phyloP scores from a whole-genome alignment of 2,888 invertebrate genomes.

The Agrochola lota region DNA sequence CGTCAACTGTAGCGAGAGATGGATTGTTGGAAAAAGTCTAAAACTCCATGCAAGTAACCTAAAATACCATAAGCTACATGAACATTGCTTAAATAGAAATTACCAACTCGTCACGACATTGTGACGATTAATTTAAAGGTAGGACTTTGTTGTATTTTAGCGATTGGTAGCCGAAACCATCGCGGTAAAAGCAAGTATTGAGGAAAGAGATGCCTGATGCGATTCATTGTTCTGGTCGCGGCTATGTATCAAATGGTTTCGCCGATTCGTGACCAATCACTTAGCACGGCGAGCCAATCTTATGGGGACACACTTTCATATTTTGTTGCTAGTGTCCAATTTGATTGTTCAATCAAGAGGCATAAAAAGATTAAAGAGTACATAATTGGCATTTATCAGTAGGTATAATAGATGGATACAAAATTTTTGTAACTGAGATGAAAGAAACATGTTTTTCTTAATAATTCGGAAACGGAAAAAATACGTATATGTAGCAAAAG shows the following conservation, averaged over 20 bases:
- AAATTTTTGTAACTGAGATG: background rate
- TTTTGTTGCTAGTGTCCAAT: slow-evolving; percentile 15
- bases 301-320: slow-evolving; percentile 45
- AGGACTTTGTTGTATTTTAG: slow-evolving; percentile 47
- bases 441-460: slow-evolving; percentile 14
- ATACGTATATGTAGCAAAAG: slow-evolving; percentile 12
- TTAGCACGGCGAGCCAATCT: slow-evolving; percentile 47
- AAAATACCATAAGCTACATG: background rate
- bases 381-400: slow-evolving; percentile 1
- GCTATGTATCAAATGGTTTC: slow-evolving; percentile 54
- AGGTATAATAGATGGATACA: background rate
- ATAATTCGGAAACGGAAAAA: slow-evolving; percentile 18
- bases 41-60: background rate
- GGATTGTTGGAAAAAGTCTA: slow-evolving; percentile 3
- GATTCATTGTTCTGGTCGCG: slow-evolving; percentile 70
- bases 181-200: slow-evolving; percentile 72
- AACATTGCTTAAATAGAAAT: slow-evolving; percentile 6
- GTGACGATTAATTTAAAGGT: slow-evolving; percentile 23
- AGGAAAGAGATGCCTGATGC: slow-evolving; percentile 69
- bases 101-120: slow-evolving; percentile 5
- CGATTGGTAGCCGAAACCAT: slow-evolving; percentile 72
- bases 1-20: slow-evolving; percentile 38
- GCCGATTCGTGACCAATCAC: slow-evolving; percentile 65
- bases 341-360: slow-evolving; percentile 12
- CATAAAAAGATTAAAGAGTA: background rate